phyloP scores from a whole-genome alignment of 35 echinoderm and acorn worm species.

The Ophioderma brevispina region DNA sequence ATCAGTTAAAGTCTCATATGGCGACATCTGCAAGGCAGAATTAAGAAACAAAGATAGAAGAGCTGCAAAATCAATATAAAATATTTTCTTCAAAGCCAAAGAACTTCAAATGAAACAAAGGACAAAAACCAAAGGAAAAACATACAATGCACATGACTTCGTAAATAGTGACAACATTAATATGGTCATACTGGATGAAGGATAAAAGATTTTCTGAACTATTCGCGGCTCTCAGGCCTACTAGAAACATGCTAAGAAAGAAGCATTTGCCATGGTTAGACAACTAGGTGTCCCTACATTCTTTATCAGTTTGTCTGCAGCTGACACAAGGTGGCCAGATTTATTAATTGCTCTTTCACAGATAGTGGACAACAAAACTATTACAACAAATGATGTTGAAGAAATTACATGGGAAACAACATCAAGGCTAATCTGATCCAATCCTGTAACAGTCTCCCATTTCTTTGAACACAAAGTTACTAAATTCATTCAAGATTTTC shows the following conservation, averaged over 20 bases:
- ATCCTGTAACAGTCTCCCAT: slow-evolving; percentile 71
- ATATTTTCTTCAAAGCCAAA: neutral
- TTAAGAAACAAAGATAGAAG: neutral
- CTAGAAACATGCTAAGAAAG: slow-evolving; percentile 52
- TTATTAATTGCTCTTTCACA: slow-evolving; percentile 9
- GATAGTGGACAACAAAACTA: neutral
- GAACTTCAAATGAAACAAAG: neutral
- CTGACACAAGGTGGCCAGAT: slow-evolving; percentile 38
- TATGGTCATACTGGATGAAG: neutral
- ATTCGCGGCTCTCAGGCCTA: slow-evolving; percentile 26
- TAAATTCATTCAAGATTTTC: slow-evolving; percentile 49
- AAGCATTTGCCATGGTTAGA: slow-evolving; percentile 62
- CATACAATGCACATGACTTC: neutral
- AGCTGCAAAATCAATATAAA: neutral
- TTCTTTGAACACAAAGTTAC: slow-evolving; percentile 70
- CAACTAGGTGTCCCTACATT: slow-evolving; percentile 68
- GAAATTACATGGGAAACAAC: slow-evolving; percentile 58
- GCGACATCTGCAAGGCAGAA: neutral
- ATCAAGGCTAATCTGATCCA: slow-evolving; percentile 38
- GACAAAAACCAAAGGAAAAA: neutral
- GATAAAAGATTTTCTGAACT: slow-evolving; percentile 32
- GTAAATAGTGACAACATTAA: neutral
- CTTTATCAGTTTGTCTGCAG: slow-evolving; percentile 40
- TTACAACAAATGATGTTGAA: neutral
- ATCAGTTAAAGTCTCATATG: too few relatives aligned